These are phyloP conservation scores for Drosophila paramelanica DNA, from an alignment of 2,888 invertebrate genomes.

Conservation along the genomic window DNA sequence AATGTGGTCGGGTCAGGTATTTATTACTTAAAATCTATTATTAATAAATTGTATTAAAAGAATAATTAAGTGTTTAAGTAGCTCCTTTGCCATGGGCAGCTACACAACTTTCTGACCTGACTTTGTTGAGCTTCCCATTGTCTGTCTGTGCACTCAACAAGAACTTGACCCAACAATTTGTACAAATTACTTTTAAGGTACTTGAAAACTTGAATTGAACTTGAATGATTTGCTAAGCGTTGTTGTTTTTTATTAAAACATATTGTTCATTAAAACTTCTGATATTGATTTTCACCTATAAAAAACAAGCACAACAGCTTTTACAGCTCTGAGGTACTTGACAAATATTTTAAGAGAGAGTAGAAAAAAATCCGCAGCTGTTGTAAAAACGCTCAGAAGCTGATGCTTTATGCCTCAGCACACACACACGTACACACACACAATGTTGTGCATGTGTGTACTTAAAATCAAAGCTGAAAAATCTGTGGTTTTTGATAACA, in stretches of 20 bases:
- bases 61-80: slow-evolving; percentile 7
- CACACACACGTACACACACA: slow-evolving; percentile 2
- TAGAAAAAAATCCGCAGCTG: slow-evolving; percentile 9
- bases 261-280: slow-evolving; percentile 19
- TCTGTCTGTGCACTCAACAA: neutral
- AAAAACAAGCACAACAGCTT: neutral
- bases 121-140: neutral
- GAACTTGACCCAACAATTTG: slow-evolving; percentile 10
- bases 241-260: slow-evolving; percentile 18
- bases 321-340: neutral
- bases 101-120: slow-evolving; percentile 1
- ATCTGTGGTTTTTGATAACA: slow-evolving; percentile 34
- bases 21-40: too few species aligned
- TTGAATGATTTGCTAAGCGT: neutral
- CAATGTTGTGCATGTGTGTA: slow-evolving; percentile 17
- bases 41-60: neutral
- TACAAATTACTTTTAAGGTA: slow-evolving; percentile 3
- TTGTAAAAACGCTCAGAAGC: slow-evolving; percentile 12
- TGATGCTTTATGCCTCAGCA: slow-evolving; percentile 10
- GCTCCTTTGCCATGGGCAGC: neutral
- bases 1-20: neutral
- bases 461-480: slow-evolving; percentile 54
- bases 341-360: neutral
- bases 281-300: slow-evolving; percentile 30
- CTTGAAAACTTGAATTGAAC: slow-evolving; percentile 16